Evolutionary conservation across 1,140 invertebrate genomes (phyloP), one percentile per base, ranked within the genome.

Genomic region (Diorhabda elongata): DNA sequence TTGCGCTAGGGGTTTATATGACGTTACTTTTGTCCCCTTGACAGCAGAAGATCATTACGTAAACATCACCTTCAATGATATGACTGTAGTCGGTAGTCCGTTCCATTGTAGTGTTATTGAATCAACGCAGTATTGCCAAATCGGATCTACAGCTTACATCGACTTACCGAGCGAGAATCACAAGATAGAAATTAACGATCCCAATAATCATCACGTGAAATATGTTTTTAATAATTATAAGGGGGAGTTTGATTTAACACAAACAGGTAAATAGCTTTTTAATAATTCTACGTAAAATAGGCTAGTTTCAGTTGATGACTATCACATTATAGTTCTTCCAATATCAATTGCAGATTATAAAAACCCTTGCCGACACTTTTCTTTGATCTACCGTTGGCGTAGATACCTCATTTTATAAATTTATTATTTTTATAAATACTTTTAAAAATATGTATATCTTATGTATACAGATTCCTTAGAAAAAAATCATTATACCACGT

Each of bases 61-160:
- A 3, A 97, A 96, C 75, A 97, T 99, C 67, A 95, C 93, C 5
- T 99, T 99, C 82, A 99, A 99, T 77, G 96, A 97, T 71, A 92
- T 97, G 76, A 87, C 92, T 66, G 92, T 98, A 6, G 92, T 93
- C 73, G 94, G 94, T 42, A 96, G 92, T 81, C 95, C 96, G 26
- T 97, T 96, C 81, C 89, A 92, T 74, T 90, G 91, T 76, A 80
- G 82, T 26, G 71, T 83, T 73, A 71, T 79, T 80, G 72, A 85
- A 83, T 68, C 84, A 76, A 73, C 84, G 76, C 72, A 84, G 79
- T 72, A 82, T 80, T 67, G 83, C 78, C 75, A 82, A 84, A 76
- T 83, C 81, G 68, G 85, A 26, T 83, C 85, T 45, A 82, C 80
- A n/a, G 82, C 82, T 52, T 85, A 84, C 66, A 82, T 87, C 78